These are phyloP conservation scores for Gila robusta DNA, from an alignment of 2,797 vertebrate species.

Conservation along the genomic window DNA sequence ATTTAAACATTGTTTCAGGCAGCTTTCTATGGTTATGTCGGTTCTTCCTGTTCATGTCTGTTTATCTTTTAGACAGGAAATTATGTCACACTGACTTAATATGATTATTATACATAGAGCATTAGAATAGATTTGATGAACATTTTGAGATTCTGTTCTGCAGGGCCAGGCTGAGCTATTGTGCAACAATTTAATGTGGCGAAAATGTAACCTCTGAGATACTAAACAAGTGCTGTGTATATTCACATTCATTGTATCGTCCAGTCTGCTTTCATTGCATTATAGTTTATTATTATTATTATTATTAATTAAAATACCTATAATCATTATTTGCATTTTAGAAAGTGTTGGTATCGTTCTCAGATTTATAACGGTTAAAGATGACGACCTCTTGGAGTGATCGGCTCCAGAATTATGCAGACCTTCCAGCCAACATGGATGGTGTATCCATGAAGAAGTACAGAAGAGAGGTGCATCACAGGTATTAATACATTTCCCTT, in stretches of 20 bases:
- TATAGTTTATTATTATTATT: background rate
- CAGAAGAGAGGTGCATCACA: constrained; percentile 93
- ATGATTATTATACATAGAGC: background rate
- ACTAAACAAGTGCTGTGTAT: background rate
- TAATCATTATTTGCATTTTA: background rate
- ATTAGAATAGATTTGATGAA: background rate
- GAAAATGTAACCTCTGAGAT: background rate
- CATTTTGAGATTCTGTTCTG: background rate
- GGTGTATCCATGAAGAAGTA: constrained; percentile 94
- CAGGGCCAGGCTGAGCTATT: background rate
- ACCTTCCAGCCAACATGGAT: constrained; percentile 95
- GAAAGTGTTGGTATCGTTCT: background rate
- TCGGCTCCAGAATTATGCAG: constrained; percentile 92
- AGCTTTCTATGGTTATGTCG: background rate
- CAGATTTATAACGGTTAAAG: constrained; percentile 68
- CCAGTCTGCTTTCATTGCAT: background rate
- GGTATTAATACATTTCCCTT: constrained; percentile 74
- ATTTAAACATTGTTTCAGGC: background rate
- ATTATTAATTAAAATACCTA: background rate
- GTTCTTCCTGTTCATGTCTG: background rate
- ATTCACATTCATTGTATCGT: background rate
- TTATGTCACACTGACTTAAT: background rate
- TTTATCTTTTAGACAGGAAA: background rate
- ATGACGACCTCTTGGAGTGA: constrained; percentile 98
- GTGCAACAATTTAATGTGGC: background rate